Base-by-base conservation (phyloP, 53 echinoderm and acorn worm genomes). In the Mesocentrotus franciscanus region DNA sequence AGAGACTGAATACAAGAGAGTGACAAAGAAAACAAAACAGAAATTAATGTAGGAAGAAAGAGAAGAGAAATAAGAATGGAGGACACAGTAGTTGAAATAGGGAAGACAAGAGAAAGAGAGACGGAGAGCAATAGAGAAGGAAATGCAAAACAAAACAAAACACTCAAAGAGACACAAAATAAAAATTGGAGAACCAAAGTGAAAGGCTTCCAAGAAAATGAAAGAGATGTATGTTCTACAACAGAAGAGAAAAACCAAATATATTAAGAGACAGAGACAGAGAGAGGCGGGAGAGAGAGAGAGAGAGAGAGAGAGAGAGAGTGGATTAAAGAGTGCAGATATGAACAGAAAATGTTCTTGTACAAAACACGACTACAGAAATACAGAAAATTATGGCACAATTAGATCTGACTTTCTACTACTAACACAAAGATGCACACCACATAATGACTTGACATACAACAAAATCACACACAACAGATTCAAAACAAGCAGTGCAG, bases 351-450 rank as follows among this genome's bases (percentile, higher is more conserved):
- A 81, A 7, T 42, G 18, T 81, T 42, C 72, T 27, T 26, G 72
- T 8, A 27, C 29, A 24, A 27, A 27, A 29, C 26, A 72, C 26
- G 27, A 72, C 72, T 72, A 27, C 15, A 16, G 62, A 26, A 26
- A 29, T 72, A n/a, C 72, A 72, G 72, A 72, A 24, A 72, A 72
- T 27, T 72, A 27, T 11, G 8, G 18, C 29, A 72, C 72, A 72
- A n/a, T 72, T 72, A 72, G 64, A 64, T 7, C 20, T 20, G 20
- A 64, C 20, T 64, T 64, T 64, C 32, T 17, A 39, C 42, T 39
- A 81, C 20, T 81, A 42, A 81, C 81, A 81, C 78, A 78, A 32
- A 81, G 42, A 81, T 39, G 17, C 42, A 81, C 81, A 74, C 29
- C 32, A 74, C 14, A 29, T 49, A 5, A 49, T 74, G 36, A 81